These are phyloP conservation scores for Erynnis tages DNA, from an alignment of 2,888 invertebrate species.

Conservation along the genomic window DNA sequence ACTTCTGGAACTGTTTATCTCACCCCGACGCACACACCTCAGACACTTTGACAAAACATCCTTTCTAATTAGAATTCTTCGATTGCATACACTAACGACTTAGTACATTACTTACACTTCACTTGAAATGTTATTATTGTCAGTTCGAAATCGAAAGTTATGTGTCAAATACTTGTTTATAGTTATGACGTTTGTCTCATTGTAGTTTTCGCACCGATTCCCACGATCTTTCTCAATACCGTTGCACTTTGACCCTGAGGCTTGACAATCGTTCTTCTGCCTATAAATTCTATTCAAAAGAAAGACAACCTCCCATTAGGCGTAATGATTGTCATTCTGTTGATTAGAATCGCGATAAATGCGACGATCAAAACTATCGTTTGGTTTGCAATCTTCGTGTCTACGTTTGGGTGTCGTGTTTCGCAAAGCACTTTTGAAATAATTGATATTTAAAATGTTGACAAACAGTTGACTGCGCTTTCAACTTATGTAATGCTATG, in stretches of 20 bases:
- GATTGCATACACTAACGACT: slow-evolving; percentile 31
- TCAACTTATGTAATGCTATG: neutral
- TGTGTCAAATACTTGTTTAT: slow-evolving; percentile 17
- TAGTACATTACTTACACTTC: slow-evolving; percentile 27
- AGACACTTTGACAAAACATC: slow-evolving; percentile 28
- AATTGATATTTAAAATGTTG: slow-evolving; percentile 8
- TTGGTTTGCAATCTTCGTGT: neutral
- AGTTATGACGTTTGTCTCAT: slow-evolving; percentile 31
- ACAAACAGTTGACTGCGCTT: neutral
- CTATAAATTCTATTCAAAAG: slow-evolving; percentile 12
- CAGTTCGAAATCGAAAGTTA: slow-evolving; percentile 30
- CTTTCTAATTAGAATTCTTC: slow-evolving; percentile 31
- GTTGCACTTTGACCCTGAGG: slow-evolving; percentile 38
- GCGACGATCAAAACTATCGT: neutral
- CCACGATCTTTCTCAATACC: slow-evolving; percentile 38
- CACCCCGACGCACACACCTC: slow-evolving; percentile 29
- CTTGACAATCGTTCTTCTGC: slow-evolving; percentile 14
- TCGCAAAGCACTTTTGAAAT: slow-evolving; percentile 1
- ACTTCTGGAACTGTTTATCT: slow-evolving; percentile 17
- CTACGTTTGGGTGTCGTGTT: neutral
- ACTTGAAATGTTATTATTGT: slow-evolving; percentile 23
- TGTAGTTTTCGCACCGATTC: slow-evolving; percentile 36
- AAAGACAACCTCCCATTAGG: slow-evolving; percentile 9
- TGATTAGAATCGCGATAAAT: slow-evolving; percentile 8
- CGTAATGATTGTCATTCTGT: slow-evolving; percentile 15